Evolutionary conservation across 2,888 invertebrate species (phyloP), one percentile per base, ranked within the genome.

Genomic region (Agrotis ipsilon): DNA sequence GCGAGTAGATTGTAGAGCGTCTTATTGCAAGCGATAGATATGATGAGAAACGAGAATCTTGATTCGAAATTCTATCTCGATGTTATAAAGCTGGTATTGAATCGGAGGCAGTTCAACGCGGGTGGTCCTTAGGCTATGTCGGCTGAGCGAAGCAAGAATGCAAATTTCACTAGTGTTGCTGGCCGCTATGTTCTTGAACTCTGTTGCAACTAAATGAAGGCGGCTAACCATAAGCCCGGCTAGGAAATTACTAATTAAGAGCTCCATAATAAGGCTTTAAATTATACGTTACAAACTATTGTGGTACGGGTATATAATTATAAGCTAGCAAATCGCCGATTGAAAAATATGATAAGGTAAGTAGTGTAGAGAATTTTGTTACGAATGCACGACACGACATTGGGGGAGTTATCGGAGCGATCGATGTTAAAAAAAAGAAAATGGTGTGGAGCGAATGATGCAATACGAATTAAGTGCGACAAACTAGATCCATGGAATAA

Each of bases 91-190:
- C 90, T 91, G 90, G 87, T 90, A 93, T 94, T 94, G 86, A 90
- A 89, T 89, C 87, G 92, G 85, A 87, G 86, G 83, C 78, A 76
- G 68, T 72, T 88, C 96, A 85, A 91, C 95, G 96, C 96, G 96
- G 96, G 96, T 96, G 96, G 96, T 96, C 96, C 91, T 87, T 92
- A 93, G 92, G 91, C 91, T 92, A 91, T 89, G 92, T 92, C 90
- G 90, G 90, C 90, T 92, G 91, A 86, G 91, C 91, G 90, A 92
- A 93, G 91, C 93, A 91, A 90, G 94, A 94, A 95, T 96, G 96
- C 95, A 95, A 96, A 96, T 96, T 95, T 94, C 88, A 89, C 92
- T 89, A 91, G 90, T 92, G 91, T 91, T 90, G 89, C 91, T 92
- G 88, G 86, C 89, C 86, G 84, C 83, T 82, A 81, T 91, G 89